A percentile compares a stretch with the other conserved stretches of the same genome.
These are phyloP conservation scores for Trididemnum clinides DNA, from an alignment of 23 tunicate genomes.

Conservation along the genomic window DNA sequence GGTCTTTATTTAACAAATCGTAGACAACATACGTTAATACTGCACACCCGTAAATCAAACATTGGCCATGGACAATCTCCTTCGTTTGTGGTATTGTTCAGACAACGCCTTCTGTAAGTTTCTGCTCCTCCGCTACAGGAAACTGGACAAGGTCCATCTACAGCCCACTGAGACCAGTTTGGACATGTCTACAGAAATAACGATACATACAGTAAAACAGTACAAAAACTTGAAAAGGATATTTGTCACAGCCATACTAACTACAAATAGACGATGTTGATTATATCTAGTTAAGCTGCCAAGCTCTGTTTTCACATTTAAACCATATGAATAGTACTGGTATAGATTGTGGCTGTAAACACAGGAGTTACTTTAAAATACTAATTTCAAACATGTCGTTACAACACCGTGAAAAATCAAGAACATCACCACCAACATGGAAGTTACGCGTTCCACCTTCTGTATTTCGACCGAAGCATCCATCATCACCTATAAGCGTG, in stretches of 20 bases:
- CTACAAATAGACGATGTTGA: no score
- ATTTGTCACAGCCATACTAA: no score
- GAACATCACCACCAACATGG: slow-evolving; percentile 27
- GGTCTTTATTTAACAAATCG: no score
- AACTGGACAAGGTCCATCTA: slow-evolving; percentile 32
- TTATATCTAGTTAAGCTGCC: no score
- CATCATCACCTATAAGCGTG: slow-evolving; percentile 54
- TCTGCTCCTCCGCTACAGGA: slow-evolving; percentile 59
- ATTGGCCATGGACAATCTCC: slow-evolving; percentile 41
- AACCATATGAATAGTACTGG: no score
- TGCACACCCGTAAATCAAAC: not conserved
- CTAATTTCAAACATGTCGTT: no score
- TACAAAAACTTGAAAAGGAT: no score
- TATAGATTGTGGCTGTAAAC: no score
- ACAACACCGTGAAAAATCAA: no score
- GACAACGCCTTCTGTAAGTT: slow-evolving; percentile 36
- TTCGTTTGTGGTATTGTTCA: slow-evolving; percentile 44
- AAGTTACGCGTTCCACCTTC: slow-evolving; percentile 43
- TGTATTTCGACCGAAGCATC: slow-evolving; percentile 55
- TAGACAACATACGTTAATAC: not conserved
- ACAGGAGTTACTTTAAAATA: no score
- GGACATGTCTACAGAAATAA: slow-evolving; percentile 53
- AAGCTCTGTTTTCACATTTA: no score
- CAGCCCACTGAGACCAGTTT: slow-evolving; percentile 47
- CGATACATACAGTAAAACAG: no score